A percentile compares a stretch with the other conserved stretches of the same genome.
phyloP scores from a whole-genome alignment of 2,113 vertebrate species.

The Pomatostomus ruficeps region DNA sequence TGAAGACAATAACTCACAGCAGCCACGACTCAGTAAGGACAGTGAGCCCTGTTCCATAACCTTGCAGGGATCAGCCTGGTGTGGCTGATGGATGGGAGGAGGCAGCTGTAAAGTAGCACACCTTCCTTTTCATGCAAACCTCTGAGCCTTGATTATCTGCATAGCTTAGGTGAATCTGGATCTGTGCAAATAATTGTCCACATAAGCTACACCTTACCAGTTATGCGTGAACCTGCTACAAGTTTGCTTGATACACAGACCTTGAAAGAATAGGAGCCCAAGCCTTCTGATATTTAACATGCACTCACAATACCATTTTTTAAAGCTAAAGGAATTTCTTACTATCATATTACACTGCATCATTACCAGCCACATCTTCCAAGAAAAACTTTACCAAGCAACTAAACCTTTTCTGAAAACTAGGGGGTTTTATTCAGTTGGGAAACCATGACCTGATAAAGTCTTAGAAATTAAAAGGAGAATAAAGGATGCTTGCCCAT shows the following conservation, averaged over 20 bases:
- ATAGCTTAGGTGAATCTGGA: neutral
- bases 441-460: neutral
- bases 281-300: neutral
- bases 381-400: slow-evolving; percentile 10
- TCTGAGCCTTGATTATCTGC: neutral
- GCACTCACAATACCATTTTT: neutral
- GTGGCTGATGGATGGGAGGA: neutral
- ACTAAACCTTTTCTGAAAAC: neutral
- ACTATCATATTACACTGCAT: slow-evolving; percentile 16
- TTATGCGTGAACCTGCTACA: neutral
- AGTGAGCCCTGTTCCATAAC: neutral
- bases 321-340: neutral
- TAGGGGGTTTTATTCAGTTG: neutral
- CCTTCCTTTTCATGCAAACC: neutral
- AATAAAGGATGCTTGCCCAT: neutral
- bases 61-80: neutral
- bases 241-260: neutral
- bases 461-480: neutral
- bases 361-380: neutral
- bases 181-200: rapidly evolving
- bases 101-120: neutral
- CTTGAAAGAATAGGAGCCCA: neutral
- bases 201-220: neutral
- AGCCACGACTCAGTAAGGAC: rapidly evolving
- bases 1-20: neutral